These are phyloP conservation scores for Camelus bactrianus DNA, from an alignment of 2,113 vertebrate species.

Conservation along the genomic window DNA sequence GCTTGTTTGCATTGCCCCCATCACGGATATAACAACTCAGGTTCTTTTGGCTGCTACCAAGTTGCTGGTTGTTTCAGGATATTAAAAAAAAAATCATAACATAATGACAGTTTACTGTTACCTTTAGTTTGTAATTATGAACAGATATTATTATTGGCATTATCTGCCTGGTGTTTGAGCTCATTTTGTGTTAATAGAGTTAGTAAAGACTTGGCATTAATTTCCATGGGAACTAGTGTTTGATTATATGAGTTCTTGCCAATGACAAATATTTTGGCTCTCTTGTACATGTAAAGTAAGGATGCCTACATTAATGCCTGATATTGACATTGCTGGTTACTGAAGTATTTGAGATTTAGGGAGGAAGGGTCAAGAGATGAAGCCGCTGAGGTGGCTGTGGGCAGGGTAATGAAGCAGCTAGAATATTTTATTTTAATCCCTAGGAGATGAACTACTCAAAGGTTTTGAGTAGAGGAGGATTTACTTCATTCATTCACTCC, in stretches of 20 bases:
- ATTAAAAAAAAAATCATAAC: neutral
- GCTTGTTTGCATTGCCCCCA: neutral
- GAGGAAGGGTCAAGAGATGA: neutral
- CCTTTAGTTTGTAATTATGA: slow-evolving; percentile 12
- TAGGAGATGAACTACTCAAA: neutral
- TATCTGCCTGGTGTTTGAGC: neutral
- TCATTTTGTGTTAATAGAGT: slow-evolving; percentile 13
- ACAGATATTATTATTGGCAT: neutral
- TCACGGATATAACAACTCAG: neutral
- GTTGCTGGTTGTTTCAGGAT: neutral
- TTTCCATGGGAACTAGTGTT: neutral
- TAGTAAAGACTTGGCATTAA: neutral
- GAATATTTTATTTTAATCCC: neutral
- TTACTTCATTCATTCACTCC: neutral
- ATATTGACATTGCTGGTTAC: neutral
- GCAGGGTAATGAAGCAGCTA: neutral
- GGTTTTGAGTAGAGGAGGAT: neutral
- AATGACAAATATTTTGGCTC: neutral
- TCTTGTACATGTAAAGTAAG: neutral
- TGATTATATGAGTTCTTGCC: neutral
- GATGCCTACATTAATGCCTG: neutral
- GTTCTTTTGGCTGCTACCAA: neutral
- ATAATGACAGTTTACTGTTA: neutral
- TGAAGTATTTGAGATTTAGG: neutral
- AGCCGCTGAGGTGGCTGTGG: neutral